These are phyloP conservation scores for Poeciliopsis retropinna DNA, from an alignment of 2,113 vertebrate species.

Conservation along the genomic window DNA sequence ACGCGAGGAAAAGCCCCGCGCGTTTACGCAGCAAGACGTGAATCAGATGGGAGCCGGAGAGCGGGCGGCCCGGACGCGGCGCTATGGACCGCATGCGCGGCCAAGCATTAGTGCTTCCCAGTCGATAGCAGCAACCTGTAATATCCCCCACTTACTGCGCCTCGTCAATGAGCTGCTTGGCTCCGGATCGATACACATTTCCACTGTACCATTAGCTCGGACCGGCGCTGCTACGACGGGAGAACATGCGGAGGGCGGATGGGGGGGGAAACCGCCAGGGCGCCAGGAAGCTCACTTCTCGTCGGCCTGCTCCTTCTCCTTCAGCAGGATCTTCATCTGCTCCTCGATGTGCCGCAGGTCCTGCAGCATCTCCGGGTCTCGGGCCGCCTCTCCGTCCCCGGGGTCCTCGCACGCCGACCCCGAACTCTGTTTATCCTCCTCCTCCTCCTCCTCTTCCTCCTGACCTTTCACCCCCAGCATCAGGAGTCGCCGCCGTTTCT, in stretches of 20 bases:
- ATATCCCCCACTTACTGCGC: slow-evolving; percentile 37
- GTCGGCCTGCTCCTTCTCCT: slow-evolving; percentile 91
- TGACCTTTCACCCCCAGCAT: slow-evolving; percentile 84
- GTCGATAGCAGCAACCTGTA: slow-evolving; percentile 61
- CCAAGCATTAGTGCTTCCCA: slow-evolving; percentile 50
- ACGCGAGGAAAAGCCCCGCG: neutral
- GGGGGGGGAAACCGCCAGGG: too few species aligned
- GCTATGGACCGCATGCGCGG: neutral
- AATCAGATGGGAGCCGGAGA: neutral
- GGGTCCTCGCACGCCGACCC: slow-evolving; percentile 42
- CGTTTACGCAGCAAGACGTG: neutral
- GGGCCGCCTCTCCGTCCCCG: slow-evolving; percentile 48
- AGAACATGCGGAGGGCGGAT: too few species aligned
- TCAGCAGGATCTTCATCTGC: slow-evolving; percentile 89
- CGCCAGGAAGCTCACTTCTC: slow-evolving; percentile 81
- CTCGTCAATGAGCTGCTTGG: slow-evolving; percentile 59
- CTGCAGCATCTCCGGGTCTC: slow-evolving; percentile 78
- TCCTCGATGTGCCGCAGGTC: slow-evolving; percentile 91
- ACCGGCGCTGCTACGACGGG: too few species aligned
- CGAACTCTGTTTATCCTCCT: neutral
- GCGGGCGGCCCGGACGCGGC: neutral
- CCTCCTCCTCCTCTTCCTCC: slow-evolving; percentile 25
- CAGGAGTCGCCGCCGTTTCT: slow-evolving; percentile 90
- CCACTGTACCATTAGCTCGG: slow-evolving; percentile 60
- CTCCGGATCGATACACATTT: slow-evolving; percentile 77